Conservation (phyloP, 2,113 vertebrate species). For the Heterocephalus glaber region DNA sequence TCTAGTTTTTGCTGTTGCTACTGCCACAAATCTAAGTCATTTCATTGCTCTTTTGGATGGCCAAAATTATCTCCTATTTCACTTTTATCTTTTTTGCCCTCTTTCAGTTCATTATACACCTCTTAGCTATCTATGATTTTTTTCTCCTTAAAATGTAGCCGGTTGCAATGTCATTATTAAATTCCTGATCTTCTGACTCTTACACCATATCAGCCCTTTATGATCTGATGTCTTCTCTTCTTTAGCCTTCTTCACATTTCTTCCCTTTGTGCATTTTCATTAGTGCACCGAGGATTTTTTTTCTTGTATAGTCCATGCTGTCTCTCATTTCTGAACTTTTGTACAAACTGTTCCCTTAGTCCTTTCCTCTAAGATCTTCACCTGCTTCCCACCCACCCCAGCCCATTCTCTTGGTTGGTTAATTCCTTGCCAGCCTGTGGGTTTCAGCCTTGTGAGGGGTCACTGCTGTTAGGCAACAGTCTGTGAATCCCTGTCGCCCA, state of each 20-base stretch:
- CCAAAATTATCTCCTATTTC: not conserved
- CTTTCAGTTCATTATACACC: not conserved
- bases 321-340: not conserved
- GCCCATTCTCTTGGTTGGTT: not conserved
- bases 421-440: not conserved
- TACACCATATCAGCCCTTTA: accelerated
- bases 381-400: not conserved
- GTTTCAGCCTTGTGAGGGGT: not conserved
- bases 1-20: not conserved
- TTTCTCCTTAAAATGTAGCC: not conserved
- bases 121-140: not conserved
- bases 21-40: not conserved
- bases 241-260: not conserved
- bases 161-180: not conserved
- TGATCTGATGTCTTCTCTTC: not conserved
- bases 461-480: not conserved
- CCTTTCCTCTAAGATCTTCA: not conserved
- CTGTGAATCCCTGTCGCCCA: not conserved
- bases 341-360: not conserved
- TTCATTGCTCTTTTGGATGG: not conserved
- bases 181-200: not conserved
- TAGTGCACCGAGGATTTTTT: not conserved
- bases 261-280: not conserved
- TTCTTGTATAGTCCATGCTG: accelerated
- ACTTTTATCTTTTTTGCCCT: not conserved